phyloP scores from a whole-genome alignment of 2,888 invertebrate genomes.

The Leptarthrus brevirostris region DNA sequence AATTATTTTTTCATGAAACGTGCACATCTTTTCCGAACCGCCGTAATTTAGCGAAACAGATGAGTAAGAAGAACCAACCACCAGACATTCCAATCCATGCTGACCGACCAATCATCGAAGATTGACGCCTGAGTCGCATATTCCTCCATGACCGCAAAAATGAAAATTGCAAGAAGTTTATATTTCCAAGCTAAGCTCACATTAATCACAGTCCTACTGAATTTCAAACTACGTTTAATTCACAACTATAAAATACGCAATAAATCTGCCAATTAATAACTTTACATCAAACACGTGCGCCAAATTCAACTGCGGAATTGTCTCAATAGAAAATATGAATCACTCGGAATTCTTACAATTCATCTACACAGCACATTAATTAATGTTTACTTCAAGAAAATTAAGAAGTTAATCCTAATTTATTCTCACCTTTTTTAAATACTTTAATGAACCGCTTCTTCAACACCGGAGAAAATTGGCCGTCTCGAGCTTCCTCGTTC shows the following conservation, averaged over 20 bases:
- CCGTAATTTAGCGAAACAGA: neutral
- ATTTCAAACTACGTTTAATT: neutral
- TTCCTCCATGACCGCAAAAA: neutral
- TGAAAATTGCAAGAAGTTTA: neutral
- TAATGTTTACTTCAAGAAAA: no score
- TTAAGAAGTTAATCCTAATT: no score
- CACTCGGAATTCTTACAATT: no score
- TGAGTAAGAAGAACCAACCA: neutral
- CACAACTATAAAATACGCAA: slow-evolving; percentile 20
- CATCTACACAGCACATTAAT: no score
- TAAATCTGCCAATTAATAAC: slow-evolving; percentile 25
- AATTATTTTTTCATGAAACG: neutral
- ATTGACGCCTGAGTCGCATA: slow-evolving; percentile 4
- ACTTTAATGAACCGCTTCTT: slow-evolving; percentile 29
- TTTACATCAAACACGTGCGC: slow-evolving; percentile 28
- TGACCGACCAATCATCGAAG: neutral
- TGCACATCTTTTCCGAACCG: neutral
- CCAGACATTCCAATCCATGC: neutral
- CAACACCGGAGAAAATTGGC: slow-evolving; percentile 20
- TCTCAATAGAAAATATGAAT: no score
- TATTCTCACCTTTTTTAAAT: slow-evolving; percentile 24
- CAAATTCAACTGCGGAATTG: slow-evolving; percentile 37
- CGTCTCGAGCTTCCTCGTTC: slow-evolving; percentile 27
- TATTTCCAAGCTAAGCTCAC: neutral
- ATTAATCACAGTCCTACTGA: neutral